Conservation (phyloP, 2,888 invertebrate genomes). For the Sphinx pinastri region DNA sequence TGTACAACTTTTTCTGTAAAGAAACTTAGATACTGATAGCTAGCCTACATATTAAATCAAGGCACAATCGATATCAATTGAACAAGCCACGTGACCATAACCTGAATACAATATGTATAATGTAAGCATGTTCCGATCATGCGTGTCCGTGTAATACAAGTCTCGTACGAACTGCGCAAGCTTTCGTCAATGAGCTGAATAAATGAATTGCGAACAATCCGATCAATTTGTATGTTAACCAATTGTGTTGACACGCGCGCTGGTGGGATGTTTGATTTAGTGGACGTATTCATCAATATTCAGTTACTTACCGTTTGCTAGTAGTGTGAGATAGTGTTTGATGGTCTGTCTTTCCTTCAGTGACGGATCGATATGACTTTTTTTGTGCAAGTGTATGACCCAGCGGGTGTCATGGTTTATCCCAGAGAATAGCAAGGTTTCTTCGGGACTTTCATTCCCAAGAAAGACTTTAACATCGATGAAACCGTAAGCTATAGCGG, state of each 20-base stretch:
- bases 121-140: not conserved
- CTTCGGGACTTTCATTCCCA: too few relatives aligned
- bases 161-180: not conserved
- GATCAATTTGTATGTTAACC: conserved; percentile 18
- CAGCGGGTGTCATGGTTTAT: too few relatives aligned
- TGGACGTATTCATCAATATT: not conserved
- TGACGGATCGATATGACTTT: too few relatives aligned
- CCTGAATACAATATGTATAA: conserved; percentile 2
- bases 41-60: not conserved
- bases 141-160: not conserved
- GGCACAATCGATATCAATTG: not conserved
- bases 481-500: too few relatives aligned
- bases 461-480: too few relatives aligned
- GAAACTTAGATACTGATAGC: not conserved
- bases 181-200: conserved; percentile 20
- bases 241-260: not conserved
- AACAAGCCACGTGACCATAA: conserved; percentile 6
- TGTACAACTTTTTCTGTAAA: too few relatives aligned
- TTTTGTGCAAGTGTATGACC: too few relatives aligned
- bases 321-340: too few relatives aligned
- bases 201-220: conserved; percentile 24
- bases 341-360: too few relatives aligned
- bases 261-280: not conserved
- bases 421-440: too few relatives aligned
- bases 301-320: not conserved